Evolutionary conservation across 2,888 invertebrate genomes (phyloP), one percentile per base, ranked within the genome.

Genomic region (Mycalesis mineus): DNA sequence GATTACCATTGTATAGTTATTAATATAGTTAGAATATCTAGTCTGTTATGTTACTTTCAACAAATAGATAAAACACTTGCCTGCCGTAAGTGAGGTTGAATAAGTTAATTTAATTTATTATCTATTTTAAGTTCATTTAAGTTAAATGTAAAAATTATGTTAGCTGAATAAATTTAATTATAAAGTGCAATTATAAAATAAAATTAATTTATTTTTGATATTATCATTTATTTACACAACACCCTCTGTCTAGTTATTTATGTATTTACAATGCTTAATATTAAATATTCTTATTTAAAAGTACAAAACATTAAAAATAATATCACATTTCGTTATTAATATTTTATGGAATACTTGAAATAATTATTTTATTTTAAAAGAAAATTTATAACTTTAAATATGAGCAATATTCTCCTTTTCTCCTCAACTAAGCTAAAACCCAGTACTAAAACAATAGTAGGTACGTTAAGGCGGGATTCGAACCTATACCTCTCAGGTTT

Each of bases 11-110:
- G 4, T 13, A 31, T 45, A 68, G n/a, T 48, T 70, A 11, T 75
- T 72, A 74, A 74, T 74, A 73, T 71, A n/a, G n/a, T n/a, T 69
- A 64, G 3, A 33, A 37, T 62, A 52, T 79, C 80, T 79, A 79
- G 79, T 79, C 79, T 72, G 9, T 31, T 45, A 31, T 31, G 14
- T 45, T 44, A 44, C 8, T 28, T 29, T 28, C 44, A 44, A 44
- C 0, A 2, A 44, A 29, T 44, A 44, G n/a, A 1, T 42, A 22
- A 36, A 36, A 33, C 33, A 33, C 9, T 33, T 9, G 8, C 3
- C 33, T 33, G 1, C 33, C 8, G 4, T 33, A 9, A 9, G 7
- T 33, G 33, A 7, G 9, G 33, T 6, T 7, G 8, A 33, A 7
- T 33, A 33, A 33, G n/a, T n/a, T n/a, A n/a, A n/a, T n/a, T n/a